phyloP scores from a whole-genome alignment of 2,113 vertebrate species.

The Crotalus horridus region DNA sequence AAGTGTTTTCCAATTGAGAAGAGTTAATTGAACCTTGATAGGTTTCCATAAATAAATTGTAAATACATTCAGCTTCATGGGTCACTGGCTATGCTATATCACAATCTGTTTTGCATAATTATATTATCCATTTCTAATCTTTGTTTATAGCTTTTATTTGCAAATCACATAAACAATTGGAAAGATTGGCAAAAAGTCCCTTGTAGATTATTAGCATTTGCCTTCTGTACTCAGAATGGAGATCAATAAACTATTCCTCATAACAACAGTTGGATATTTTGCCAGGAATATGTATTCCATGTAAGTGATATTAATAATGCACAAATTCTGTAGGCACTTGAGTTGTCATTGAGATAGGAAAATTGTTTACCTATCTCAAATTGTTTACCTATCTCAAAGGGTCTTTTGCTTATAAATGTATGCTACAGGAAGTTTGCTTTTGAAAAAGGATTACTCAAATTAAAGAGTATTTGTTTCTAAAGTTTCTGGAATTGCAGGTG shows the following conservation, averaged over 20 bases:
- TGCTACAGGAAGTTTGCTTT: conserved; percentile 7
- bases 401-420: conserved; percentile 14
- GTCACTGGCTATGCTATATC: neutral
- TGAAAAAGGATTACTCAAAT: neutral
- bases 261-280: conserved; percentile 61
- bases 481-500: neutral
- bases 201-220: conserved; percentile 44
- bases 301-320: conserved; percentile 50
- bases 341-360: conserved; percentile 47
- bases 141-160: neutral
- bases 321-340: conserved; percentile 33
- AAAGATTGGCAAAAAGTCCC: neutral
- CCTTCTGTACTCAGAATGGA: conserved; percentile 33
- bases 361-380: conserved; percentile 29
- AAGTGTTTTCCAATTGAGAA: neutral
- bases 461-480: neutral
- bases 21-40: neutral
- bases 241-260: conserved; percentile 56
- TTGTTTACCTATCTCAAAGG: conserved; percentile 19
- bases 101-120: neutral
- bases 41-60: neutral
- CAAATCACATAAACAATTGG: neutral
- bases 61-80: neutral
- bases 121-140: neutral
- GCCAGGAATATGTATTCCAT: conserved; percentile 39